phyloP scores from a whole-genome alignment of 1,140 invertebrate genomes.

The Sycobia sp. region DNA sequence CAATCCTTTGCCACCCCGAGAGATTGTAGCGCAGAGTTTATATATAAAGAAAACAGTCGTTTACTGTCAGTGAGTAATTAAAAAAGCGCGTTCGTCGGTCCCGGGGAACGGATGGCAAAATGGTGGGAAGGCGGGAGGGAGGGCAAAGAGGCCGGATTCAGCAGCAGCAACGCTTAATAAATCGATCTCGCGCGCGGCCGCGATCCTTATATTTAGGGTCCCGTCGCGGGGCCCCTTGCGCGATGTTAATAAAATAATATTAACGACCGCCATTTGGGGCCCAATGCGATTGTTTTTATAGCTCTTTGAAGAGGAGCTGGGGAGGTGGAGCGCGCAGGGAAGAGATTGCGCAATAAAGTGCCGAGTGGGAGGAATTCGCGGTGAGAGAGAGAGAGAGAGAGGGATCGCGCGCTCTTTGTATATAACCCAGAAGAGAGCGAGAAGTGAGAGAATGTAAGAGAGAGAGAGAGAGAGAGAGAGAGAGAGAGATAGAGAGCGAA shows the following conservation, averaged over 20 bases:
- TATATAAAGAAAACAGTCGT: neutral
- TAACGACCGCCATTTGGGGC: constrained; percentile 13
- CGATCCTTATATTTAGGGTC: neutral
- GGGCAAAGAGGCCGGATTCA: too few relatives aligned
- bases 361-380: constrained; percentile 26
- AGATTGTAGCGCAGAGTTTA: too few relatives aligned
- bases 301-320: neutral
- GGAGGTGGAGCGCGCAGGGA: neutral
- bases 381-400: neutral
- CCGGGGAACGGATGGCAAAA: neutral
- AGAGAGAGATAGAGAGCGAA: too few relatives aligned
- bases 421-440: too few relatives aligned
- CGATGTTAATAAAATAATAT: constrained; percentile 23
- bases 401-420: too few relatives aligned
- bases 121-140: too few relatives aligned
- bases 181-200: neutral
- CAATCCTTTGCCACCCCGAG: too few relatives aligned
- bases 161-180: neutral
- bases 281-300: constrained; percentile 15
- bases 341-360: constrained; percentile 22
- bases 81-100: neutral
- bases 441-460: too few relatives aligned
- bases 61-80: constrained; percentile 16
- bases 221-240: neutral
- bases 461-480: too few relatives aligned